Evolutionary conservation across 2,888 invertebrate species (phyloP), one percentile per base, ranked within the genome.

Genomic region (Chaitophorus viminalis): DNA sequence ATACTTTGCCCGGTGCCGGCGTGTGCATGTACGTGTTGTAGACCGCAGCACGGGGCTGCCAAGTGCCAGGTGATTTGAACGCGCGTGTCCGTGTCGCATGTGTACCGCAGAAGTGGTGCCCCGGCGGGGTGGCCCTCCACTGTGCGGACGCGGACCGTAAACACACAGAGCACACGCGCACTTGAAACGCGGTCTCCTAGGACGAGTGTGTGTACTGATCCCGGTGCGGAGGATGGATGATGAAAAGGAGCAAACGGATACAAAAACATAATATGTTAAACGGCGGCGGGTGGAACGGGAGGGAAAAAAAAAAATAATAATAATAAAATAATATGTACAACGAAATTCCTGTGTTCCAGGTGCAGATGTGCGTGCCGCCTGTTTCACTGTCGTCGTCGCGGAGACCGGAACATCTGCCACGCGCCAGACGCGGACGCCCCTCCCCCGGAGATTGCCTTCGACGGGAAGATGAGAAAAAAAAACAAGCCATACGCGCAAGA

Each of bases 341-440:
- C 25, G 39, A 76, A 72, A 87, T 87, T 87, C 86, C 86, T 74
- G 86, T 21, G 29, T 74, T 79, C 86, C 86, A 87, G 86, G 86
- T 87, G 86, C n/a, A n/a, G n/a, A n/a, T n/a, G n/a, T n/a, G n/a
- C n/a, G n/a, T n/a, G 52, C 52, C 52, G 52, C 11, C 52, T 52
- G 52, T 52, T 52, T 52, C 52, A 14, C 11, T 14, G 52, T n/a
- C n/a, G n/a, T n/a, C 39, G 36, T 46, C 25, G 18, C 11, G 14
- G 1, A n/a, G 33, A 87, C 86, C 86, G 86, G 86, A 87, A 87
- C 86, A 87, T 87, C 86, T 87, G 86, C 86, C 86, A 87, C 86
- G 86, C 86, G 86, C 72, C 86, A 87, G 86, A 87, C 72, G 29
- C 78, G 68, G 75, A 36, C 79, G 86, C 60, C 65, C 17, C 29